Evolutionary conservation across 2,113 vertebrate species (phyloP), one percentile per base, ranked within the genome.

Genomic region (Bolborhynchus lineola): DNA sequence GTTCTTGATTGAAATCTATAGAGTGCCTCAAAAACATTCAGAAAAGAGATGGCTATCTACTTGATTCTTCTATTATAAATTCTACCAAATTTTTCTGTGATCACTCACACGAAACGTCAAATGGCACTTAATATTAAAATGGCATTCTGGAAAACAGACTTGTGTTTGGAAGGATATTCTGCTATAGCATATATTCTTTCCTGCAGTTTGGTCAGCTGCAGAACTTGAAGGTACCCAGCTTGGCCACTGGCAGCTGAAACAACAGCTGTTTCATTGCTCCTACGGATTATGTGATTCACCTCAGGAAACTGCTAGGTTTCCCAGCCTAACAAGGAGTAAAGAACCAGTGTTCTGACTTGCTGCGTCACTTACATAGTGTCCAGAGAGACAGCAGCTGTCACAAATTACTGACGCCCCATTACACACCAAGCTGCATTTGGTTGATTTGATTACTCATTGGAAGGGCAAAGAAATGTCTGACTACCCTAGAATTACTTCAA

Each of bases 381-480:
- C 59, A 57, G 83, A 96, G 64, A 92, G 57, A 88, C 69, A 93
- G 91, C 81, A 96, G 91, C 94, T 96, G 96, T 91, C 91, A 92
- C 69, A 92, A 89, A 95, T 97, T 95, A 93, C 74, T 89, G 78
- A 96, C 0, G 84, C 67, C 25, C 90, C 94, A 96, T 97, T 96
- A 95, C 91, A 91, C 87, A 85, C 49, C 44, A 82, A 96, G 91
- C 84, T 97, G 87, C 82, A 74, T 94, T 92, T 91, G 44, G 60
- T 57, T 95, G 93, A 82, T 92, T 93, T 7, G 0, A 92, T 92
- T 88, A 95, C 81, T 96, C 86, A 84, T 91, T 83, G 79, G 74
- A 97, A 93, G 74, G 86, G 93, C 76, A 92, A 84, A 93, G 86
- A 91, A 81, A 86, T 64, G 57, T 68, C 60, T 91, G 49, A 33